Conservation (phyloP, 1,140 invertebrate genomes). For the Lepidotrigona ventralis region DNA sequence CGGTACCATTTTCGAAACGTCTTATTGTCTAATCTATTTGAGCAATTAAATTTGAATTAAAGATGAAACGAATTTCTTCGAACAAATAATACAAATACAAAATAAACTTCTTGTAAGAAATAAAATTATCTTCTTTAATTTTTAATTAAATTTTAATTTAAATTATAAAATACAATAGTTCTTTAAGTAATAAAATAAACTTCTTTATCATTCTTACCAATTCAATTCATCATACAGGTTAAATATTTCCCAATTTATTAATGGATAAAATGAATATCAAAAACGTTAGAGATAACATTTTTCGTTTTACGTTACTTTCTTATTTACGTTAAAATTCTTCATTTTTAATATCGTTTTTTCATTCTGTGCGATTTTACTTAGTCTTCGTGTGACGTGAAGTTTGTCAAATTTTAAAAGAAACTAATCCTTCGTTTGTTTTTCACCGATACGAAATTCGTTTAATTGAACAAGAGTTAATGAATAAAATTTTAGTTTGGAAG, state of each 20-base stretch:
- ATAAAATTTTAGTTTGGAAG: no score
- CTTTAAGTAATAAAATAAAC: no score
- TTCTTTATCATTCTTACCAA: neutral
- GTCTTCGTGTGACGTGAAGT: neutral
- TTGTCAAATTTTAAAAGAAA: neutral
- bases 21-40: neutral
- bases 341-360: neutral
- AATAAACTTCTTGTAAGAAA: no score
- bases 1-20: neutral
- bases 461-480: neutral
- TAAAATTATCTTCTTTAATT: no score
- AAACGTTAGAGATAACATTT: neutral
- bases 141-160: no score
- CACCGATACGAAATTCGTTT: neutral
- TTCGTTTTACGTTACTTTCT: neutral
- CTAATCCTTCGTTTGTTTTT: conserved; percentile 12
- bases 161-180: no score
- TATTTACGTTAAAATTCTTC: neutral
- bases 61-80: no score
- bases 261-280: no score
- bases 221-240: neutral
- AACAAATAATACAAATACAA: no score
- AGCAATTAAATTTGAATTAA: neutral
- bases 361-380: neutral
- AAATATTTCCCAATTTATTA: neutral